Conservation (phyloP, 1,140 invertebrate genomes). For the Onthophagus taurus region DNA sequence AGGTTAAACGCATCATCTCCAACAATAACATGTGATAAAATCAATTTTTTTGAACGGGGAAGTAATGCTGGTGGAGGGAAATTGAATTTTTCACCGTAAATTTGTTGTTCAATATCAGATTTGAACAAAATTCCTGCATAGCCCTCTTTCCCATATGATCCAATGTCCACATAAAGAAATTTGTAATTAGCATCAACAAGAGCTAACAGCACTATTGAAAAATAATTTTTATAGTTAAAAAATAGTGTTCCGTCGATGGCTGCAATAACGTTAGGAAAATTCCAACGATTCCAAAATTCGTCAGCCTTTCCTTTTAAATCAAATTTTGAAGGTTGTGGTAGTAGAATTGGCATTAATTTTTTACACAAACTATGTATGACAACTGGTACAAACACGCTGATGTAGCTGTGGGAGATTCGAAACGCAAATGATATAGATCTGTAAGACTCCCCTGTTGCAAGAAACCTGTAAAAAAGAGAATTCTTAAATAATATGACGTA, state of each 20-base stretch:
- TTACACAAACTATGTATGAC: constrained; percentile 13
- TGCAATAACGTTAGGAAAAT: too few species aligned
- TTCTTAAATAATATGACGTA: background rate
- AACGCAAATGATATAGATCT: constrained; percentile 18
- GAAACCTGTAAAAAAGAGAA: background rate
- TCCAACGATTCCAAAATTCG: too few species aligned
- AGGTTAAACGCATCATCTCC: too few species aligned
- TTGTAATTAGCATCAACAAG: too few species aligned
- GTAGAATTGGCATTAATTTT: too few species aligned
- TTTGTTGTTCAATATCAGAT: background rate
- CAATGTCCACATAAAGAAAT: too few species aligned
- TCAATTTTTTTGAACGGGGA: constrained; percentile 6
- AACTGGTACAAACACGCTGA: constrained; percentile 13
- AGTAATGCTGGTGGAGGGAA: constrained; percentile 1
- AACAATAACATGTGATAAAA: too few species aligned
- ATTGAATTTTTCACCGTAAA: too few species aligned
- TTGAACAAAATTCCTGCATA: background rate
- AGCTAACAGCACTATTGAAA: too few species aligned
- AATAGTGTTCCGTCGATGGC: constrained; percentile 39
- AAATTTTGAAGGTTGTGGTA: constrained; percentile 11
- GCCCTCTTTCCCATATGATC: background rate
- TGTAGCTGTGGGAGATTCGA: constrained; percentile 17
- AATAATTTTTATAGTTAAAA: constrained; percentile 31
- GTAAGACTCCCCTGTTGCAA: too few species aligned
- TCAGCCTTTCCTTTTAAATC: too few species aligned